Evolutionary conservation across 2,797 vertebrate genomes (phyloP), one percentile per base, ranked within the genome.

Genomic region (Microchirus variegatus): DNA sequence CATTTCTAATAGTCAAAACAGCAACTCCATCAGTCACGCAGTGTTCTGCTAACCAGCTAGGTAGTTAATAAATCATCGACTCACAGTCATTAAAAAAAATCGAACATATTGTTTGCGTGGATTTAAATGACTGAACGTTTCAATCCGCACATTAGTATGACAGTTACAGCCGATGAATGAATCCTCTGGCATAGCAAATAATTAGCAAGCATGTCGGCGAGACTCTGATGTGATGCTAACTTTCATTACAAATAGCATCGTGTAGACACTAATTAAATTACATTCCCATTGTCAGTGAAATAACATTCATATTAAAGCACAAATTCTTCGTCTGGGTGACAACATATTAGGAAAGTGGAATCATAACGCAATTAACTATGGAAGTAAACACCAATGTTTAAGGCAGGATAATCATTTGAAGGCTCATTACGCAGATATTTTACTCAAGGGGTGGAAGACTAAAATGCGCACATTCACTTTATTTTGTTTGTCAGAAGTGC

Each of bases 241-340:
- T 71, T 70, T 53, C 42, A 81, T 78, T 67, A 62, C 47, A 56
- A 77, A 73, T 51, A 65, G 41, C 59, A 77, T 75, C 38, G 56
- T 74, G 61, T 45, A 38, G 43, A 2, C n/a, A 1, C 41, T 70
- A 72, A 81, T 80, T 66, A 41, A 77, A 82, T 68, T 31, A 37
- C 36, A 54, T 59, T 58, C 9, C 15, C 37, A 63, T 57, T 73
- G 58, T 80, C 58, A 72, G 2, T 49, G 19, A 58, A 78, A 66
- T 67, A 54, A 17, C 37, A 53, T 62, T 66, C 17, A 17, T 56
- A 63, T 70, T 56, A 46, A 54, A 73, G 16, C 50, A 51, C 4
- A 5, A 43, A 64, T 68, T 75, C 26, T 67, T 59, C 69, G 45
- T 70, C 58, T 54, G 60, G n/a, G 11, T 77, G 63, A 64, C 54